Conservation (phyloP, 2,888 invertebrate species). For the Nomada ferruginata region DNA sequence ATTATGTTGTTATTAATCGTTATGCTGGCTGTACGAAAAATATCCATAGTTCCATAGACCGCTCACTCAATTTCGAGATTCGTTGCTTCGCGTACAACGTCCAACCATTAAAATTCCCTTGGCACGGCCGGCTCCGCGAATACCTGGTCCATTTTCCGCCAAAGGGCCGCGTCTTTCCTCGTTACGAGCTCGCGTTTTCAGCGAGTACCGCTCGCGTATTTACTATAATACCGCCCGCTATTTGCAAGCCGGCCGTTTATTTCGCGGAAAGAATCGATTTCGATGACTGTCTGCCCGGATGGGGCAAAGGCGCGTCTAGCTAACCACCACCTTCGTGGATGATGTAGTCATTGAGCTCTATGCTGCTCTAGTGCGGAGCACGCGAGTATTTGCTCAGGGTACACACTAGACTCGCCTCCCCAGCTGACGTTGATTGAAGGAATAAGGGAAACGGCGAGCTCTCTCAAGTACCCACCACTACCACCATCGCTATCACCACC, state of each 20-base stretch:
- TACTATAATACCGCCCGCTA: slow-evolving; percentile 51
- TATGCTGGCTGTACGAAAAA: too few relatives aligned
- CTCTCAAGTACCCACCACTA: slow-evolving; percentile 77
- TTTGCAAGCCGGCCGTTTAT: slow-evolving; percentile 63
- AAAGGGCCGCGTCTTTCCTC: slow-evolving; percentile 22
- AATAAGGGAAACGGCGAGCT: slow-evolving; percentile 83
- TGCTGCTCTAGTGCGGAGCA: slow-evolving; percentile 79
- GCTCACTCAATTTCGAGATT: background rate
- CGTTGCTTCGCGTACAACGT: background rate
- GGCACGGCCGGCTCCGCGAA: background rate
- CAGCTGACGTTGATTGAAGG: slow-evolving; percentile 84
- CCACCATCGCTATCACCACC: slow-evolving; percentile 56
- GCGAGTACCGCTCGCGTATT: slow-evolving; percentile 20
- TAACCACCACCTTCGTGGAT: slow-evolving; percentile 77
- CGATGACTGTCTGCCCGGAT: slow-evolving; percentile 72
- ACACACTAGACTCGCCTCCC: slow-evolving; percentile 84
- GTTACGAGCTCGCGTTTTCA: background rate
- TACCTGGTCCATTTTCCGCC: background rate
- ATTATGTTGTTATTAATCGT: too few relatives aligned
- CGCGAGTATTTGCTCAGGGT: slow-evolving; percentile 82
- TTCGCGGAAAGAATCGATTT: slow-evolving; percentile 71
- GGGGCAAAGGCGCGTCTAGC: slow-evolving; percentile 75
- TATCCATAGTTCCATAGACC: too few relatives aligned
- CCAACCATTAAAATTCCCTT: background rate
- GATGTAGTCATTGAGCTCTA: slow-evolving; percentile 83